Base-by-base conservation (phyloP, 1,140 invertebrate species). In the Mercenaria mercenaria region DNA sequence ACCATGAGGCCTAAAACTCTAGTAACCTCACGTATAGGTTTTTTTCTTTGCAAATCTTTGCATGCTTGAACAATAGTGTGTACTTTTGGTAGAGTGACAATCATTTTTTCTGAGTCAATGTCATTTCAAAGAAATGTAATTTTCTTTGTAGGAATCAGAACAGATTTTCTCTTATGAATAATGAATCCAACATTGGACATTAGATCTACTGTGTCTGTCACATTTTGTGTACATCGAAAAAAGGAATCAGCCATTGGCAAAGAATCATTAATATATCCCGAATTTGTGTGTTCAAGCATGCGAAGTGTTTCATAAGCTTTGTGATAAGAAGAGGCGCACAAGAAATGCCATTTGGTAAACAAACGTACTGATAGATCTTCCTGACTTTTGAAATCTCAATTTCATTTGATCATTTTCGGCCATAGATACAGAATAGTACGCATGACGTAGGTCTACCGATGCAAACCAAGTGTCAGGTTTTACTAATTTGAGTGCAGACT, bases 401-500 rank as follows among this genome's bases (percentile, higher is more conserved):
- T 83, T 67, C 3, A 67, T n/a, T 69, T 69, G 59, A 23, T 83
- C 34, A 13, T 69, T 37, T 41, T 39, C 20, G 32, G 59, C 59
- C 34, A 83, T 67, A 26, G 81, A 15, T 67, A 83, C 81, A 67
- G 52, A 34, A 76, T 81, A 92, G 64, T 92, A 93, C 3, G 82
- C 92, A 93, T 93, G 82, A n/a, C 69, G 84, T 23, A 91, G 29
- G 76, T 92, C 89, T 20, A 90, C 47, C 32, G 80, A 89, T 83
- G 86, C 91, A 83, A 93, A 88, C 39, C 39, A 92, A 8, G 39
- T 43, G 52, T 67, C 26, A n/a, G 81, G 37, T 11, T 83, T 67
- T 83, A 83, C 81, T 50, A 83, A 69, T 83, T 83, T 83, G 23
- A 83, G 37, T 41, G 61, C 81, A 41, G 61, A 61, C 32, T 64